Base-by-base conservation (phyloP, 2,888 invertebrate genomes). In the Antitype chi region DNA sequence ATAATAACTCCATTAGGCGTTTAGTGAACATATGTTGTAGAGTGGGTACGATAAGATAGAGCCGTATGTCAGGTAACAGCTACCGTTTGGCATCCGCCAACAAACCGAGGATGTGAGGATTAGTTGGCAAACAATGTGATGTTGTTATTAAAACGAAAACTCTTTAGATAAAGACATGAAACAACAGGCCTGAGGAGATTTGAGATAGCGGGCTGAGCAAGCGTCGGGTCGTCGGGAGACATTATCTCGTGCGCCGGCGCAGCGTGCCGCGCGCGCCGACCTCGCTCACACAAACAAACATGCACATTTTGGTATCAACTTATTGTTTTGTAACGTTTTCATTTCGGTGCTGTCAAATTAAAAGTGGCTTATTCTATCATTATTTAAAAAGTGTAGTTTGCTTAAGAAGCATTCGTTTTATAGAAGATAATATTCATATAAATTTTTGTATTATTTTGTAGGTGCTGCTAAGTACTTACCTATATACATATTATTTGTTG, bases 21-120 rank as follows among this genome's bases (percentile, higher is more conserved):
- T 84, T 82, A 89, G 92, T 91, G 94, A 88, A 93, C 96, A 96
- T 96, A 96, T 96, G 96, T 93, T 93, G 92, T 92, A 91, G 93
- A 96, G 96, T 96, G 95, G 94, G 86, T 93, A 93, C 87, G 96
- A 96, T 96, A 96, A 96, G 96, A 96, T 96, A 96, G 94, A 95
- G 92, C 95, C 95, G 94, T 96, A 96, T 96, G 96, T 96, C 95
- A 95, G 95, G 94, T 91, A 85, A 92, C 91, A 91, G 95, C 96
- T 96, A 96, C 96, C 95, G 96, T 96, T 95, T 94, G 94, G 94
- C 94, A 93, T 95, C 91, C 91, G 93, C 91, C 88, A 92, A 94
- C 95, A 95, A 91, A 93, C 89, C 89, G 90, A 93, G 94, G 93
- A 94, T 91, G 93, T 89, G 89, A 91, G 95, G 95, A 96, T 96